Evolutionary conservation across 2,113 vertebrate species (phyloP).

Genomic region (Microcebus ravelobensis): DNA sequence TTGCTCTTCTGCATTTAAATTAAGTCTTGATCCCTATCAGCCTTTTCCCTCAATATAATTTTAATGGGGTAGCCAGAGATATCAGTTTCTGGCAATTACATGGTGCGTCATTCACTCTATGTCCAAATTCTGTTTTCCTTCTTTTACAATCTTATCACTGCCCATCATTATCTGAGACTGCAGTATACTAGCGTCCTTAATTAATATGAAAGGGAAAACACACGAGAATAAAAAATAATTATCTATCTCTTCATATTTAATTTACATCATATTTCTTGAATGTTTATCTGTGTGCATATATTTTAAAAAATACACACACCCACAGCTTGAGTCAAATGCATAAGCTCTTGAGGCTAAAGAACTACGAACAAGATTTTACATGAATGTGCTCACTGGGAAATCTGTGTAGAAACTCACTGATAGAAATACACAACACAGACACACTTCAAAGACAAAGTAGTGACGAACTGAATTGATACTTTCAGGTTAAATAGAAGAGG

Average conservation of each 20-base stretch:
- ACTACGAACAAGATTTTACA: background rate
- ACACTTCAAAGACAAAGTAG: background rate
- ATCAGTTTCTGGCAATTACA: background rate
- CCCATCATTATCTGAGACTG: background rate
- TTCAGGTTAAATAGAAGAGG: background rate
- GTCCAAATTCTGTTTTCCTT: background rate
- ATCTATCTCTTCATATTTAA: background rate
- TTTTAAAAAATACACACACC: slow-evolving; percentile 68
- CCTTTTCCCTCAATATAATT: background rate
- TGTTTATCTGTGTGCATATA: background rate
- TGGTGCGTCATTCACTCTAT: background rate
- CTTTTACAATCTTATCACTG: background rate
- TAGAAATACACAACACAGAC: background rate
- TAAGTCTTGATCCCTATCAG: background rate
- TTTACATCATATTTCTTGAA: slow-evolving; percentile 51
- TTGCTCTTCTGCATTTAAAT: background rate
- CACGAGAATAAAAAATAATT: background rate
- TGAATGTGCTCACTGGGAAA: slow-evolving; percentile 44
- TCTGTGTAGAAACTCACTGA: slow-evolving; percentile 49
- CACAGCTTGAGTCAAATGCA: slow-evolving; percentile 67
- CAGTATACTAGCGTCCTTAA: background rate
- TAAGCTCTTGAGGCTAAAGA: slow-evolving; percentile 71
- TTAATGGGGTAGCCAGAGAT: background rate
- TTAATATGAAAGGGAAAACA: background rate
- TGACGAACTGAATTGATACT: background rate